A percentile compares a stretch with the other conserved stretches of the same genome.
Conservation (phyloP, 2,888 invertebrate species). For the Caenorhabditis sp. region DNA sequence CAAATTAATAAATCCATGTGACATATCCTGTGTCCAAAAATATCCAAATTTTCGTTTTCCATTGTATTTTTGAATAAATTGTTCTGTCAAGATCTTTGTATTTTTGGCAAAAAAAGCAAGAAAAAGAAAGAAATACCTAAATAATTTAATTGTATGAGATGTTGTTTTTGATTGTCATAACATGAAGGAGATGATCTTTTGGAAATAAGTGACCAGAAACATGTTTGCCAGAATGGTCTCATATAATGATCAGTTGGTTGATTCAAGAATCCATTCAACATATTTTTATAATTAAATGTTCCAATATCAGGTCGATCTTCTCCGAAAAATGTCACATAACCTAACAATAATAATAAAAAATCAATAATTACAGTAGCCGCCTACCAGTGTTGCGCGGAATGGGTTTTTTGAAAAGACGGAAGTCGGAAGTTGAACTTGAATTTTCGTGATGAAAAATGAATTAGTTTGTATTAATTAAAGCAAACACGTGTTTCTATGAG, state of each 20-base stretch:
- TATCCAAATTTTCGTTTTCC: constrained; percentile 52
- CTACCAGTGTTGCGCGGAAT: no score
- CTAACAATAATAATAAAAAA: no score
- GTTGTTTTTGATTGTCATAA: constrained; percentile 51
- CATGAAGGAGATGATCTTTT: constrained; percentile 49
- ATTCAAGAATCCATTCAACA: constrained; percentile 66
- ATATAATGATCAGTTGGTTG: constrained; percentile 72
- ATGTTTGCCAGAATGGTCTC: constrained; percentile 61
- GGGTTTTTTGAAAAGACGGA: no score
- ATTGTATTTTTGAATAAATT: constrained; percentile 46
- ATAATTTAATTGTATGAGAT: constrained; percentile 49
- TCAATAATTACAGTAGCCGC: no score
- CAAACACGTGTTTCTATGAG: no score
- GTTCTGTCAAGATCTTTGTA: background rate
- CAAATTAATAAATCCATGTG: constrained; percentile 56
- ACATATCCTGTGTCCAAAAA: constrained; percentile 60
- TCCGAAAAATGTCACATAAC: constrained; percentile 71
- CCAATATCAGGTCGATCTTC: constrained; percentile 72
- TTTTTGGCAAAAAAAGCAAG: no score
- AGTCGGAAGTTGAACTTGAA: no score
- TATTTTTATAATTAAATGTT: constrained; percentile 70
- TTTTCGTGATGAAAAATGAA: no score
- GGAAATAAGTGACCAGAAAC: constrained; percentile 49
- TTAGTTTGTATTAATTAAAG: no score
- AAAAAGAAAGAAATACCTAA: constrained; percentile 20